Percentiles rank a stretch among this genome's conserved stretches.
These are phyloP conservation scores for Lerista edwardsae DNA, from an alignment of 2,797 vertebrate genomes.

Conservation along the genomic window DNA sequence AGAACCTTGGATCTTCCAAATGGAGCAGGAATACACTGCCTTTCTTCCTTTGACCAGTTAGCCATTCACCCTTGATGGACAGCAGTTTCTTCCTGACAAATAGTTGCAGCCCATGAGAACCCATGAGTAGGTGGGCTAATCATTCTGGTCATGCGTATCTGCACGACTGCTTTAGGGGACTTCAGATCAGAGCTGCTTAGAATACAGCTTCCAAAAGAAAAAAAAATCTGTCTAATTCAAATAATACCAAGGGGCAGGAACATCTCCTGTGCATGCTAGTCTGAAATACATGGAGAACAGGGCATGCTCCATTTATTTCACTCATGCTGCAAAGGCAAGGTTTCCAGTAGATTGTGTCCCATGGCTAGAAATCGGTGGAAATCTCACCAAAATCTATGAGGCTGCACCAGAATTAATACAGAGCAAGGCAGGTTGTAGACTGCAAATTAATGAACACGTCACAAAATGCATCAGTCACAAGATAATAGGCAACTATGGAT, in stretches of 20 bases:
- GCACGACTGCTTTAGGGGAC: neutral
- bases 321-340: neutral
- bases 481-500: constrained; percentile 33
- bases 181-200: neutral
- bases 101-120: neutral
- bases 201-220: neutral
- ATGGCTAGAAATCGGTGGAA: neutral
- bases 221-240: constrained; percentile 18
- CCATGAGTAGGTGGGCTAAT: neutral
- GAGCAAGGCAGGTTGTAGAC: neutral
- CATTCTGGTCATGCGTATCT: neutral
- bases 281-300: neutral
- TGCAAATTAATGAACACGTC: neutral
- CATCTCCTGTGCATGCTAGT: neutral
- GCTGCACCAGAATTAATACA: neutral
- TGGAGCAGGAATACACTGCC: no score
- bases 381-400: neutral
- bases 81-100: neutral
- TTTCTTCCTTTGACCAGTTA: no score
- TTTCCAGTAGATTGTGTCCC: neutral
- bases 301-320: neutral
- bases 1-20: neutral
- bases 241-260: neutral
- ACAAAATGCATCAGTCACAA: constrained; percentile 40
- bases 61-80: neutral